A percentile compares a stretch with the other conserved stretches of the same genome.
Evolutionary conservation across 1,140 invertebrate species (phyloP).

Genomic region (Maniola jurtina): DNA sequence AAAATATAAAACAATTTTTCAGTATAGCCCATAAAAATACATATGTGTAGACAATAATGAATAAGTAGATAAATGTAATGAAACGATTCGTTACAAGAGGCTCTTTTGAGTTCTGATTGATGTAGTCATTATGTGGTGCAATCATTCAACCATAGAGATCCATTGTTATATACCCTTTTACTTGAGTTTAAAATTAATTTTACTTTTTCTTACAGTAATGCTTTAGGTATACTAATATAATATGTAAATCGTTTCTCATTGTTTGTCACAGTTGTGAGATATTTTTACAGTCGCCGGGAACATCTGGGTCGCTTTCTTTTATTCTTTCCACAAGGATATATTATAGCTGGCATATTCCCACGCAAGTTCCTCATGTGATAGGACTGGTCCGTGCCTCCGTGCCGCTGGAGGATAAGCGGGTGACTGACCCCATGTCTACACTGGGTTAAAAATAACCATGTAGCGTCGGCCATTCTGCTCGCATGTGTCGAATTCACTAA

Average conservation of each 20-base stretch:
- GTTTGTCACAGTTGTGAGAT: slow-evolving; percentile 2
- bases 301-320: slow-evolving; percentile 34
- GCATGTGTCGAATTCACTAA: slow-evolving; percentile 77
- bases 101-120: background rate
- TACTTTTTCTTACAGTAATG: background rate
- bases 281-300: background rate
- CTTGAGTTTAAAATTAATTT: background rate
- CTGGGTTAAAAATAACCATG: slow-evolving; percentile 77
- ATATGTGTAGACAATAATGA: background rate
- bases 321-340: slow-evolving; percentile 47
- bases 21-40: no score
- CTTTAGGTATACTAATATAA: slow-evolving; percentile 10
- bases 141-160: slow-evolving; percentile 1
- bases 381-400: slow-evolving; percentile 64
- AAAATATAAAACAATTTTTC: no score
- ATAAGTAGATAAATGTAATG: background rate
- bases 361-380: slow-evolving; percentile 71
- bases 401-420: slow-evolving; percentile 63
- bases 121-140: slow-evolving; percentile 1
- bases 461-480: slow-evolving; percentile 70
- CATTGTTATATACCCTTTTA: slow-evolving; percentile 1
- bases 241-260: background rate
- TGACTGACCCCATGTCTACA: slow-evolving; percentile 70
- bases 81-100: background rate
- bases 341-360: slow-evolving; percentile 64